phyloP scores from a whole-genome alignment of 2,113 vertebrate species.

The Triplophysa dalaica region DNA sequence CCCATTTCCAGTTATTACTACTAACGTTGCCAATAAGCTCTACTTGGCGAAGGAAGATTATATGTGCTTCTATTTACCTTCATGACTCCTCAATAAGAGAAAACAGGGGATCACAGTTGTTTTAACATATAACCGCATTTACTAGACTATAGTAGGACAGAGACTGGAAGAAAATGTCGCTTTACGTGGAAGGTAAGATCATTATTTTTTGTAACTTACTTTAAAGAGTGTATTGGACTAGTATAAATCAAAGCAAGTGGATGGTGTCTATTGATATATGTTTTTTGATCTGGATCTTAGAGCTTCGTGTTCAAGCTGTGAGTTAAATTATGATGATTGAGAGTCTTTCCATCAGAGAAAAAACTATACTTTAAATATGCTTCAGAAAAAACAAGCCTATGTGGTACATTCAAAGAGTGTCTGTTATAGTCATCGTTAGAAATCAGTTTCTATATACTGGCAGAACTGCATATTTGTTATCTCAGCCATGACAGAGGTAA shows the following conservation, averaged over 20 bases:
- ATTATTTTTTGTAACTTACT: neutral
- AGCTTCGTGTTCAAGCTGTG: neutral
- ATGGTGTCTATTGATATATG: too few species aligned
- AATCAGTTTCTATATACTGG: too few species aligned
- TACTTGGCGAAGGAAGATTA: neutral
- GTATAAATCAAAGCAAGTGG: too few species aligned
- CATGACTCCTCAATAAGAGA: neutral
- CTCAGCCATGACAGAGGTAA: neutral
- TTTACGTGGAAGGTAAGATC: constrained; percentile 70
- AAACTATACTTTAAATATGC: too few species aligned
- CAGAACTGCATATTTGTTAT: too few species aligned
- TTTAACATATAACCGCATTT: neutral
- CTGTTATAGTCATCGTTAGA: neutral
- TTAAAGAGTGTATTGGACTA: neutral
- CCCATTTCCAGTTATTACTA: neutral
- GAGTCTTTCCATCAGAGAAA: neutral
- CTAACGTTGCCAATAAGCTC: neutral
- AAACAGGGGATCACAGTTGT: neutral
- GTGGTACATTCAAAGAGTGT: neutral
- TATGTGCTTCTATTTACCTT: neutral
- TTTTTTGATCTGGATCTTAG: neutral
- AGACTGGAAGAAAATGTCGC: constrained; percentile 60
- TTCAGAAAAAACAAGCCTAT: too few species aligned
- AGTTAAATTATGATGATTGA: constrained; percentile 11
- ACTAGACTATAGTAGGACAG: neutral